phyloP scores from a whole-genome alignment of 2,113 vertebrate genomes.

The Centropristis striata region DNA sequence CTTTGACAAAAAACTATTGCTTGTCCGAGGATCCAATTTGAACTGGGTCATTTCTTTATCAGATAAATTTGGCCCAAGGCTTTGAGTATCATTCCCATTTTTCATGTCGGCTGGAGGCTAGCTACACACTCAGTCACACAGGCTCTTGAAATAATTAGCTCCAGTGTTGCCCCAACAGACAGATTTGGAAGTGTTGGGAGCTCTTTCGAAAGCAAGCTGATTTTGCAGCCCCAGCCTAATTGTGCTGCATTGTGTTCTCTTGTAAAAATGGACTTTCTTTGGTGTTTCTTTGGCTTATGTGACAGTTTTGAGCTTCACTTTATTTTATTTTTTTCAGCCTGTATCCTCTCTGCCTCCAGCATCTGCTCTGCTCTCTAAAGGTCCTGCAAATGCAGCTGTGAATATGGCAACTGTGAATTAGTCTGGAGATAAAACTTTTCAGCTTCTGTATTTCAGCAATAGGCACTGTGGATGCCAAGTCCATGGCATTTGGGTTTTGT shows the following conservation, averaged over 20 bases:
- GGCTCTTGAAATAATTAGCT: slow-evolving; percentile 57
- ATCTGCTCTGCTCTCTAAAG: background rate
- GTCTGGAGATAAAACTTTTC: background rate
- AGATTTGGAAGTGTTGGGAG: background rate
- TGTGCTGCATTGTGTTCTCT: background rate
- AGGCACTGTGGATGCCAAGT: background rate
- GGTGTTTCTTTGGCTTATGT: background rate
- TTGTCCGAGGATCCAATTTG: slow-evolving; percentile 31
- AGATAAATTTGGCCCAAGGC: slow-evolving; percentile 33
- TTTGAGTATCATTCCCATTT: slow-evolving; percentile 29
- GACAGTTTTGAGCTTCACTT: background rate
- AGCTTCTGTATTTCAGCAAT: too few relatives aligned
- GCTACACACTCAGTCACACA: background rate
- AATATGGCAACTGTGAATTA: background rate
- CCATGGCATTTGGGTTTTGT: background rate
- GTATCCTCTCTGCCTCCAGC: background rate
- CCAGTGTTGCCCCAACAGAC: slow-evolving; percentile 21
- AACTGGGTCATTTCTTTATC: slow-evolving; percentile 49
- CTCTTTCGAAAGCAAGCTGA: background rate
- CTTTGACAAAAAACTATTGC: background rate
- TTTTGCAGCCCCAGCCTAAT: slow-evolving; percentile 17
- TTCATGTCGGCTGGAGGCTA: slow-evolving; percentile 37
- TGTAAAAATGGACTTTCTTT: background rate
- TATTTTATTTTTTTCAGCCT: background rate
- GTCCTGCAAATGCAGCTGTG: background rate